Conservation (phyloP, 1,140 invertebrate genomes). For the Hestina assimilis region DNA sequence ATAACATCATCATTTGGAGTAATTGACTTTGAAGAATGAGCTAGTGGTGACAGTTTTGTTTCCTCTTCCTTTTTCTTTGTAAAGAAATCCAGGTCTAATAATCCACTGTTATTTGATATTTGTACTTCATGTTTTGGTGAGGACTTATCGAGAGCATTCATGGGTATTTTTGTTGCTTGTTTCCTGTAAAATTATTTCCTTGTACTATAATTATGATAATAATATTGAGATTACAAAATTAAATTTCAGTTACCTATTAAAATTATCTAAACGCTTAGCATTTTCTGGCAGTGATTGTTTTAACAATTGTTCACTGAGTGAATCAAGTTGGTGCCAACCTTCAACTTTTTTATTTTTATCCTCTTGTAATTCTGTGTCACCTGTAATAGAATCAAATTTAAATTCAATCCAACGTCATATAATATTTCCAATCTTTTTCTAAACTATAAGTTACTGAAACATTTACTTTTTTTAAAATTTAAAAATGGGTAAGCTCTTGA, state of each 20-base stretch:
- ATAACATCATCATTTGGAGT: conserved; percentile 77
- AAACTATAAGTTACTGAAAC: no score
- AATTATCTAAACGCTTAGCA: conserved; percentile 54
- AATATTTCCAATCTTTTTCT: no score
- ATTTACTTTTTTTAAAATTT: no score
- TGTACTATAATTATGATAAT: background rate
- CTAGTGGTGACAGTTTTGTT: conserved; percentile 22
- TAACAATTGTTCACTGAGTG: conserved; percentile 84
- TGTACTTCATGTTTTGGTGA: conserved; percentile 47
- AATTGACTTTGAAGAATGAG: conserved; percentile 29
- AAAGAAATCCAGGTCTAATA: conserved; percentile 74
- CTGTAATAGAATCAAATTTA: conserved; percentile 33
- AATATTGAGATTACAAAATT: background rate
- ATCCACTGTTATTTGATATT: conserved; percentile 40
- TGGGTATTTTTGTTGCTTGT: conserved; percentile 82
- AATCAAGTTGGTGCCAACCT: conserved; percentile 86
- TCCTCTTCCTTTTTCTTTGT: conserved; percentile 53
- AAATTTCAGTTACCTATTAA: conserved; percentile 56
- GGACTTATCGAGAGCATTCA: conserved; percentile 81
- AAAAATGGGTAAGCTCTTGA: no score
- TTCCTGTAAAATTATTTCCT: conserved; percentile 71
- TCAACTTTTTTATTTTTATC: conserved; percentile 71
- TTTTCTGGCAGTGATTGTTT: conserved; percentile 83
- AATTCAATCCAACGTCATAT: background rate
- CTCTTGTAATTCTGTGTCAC: conserved; percentile 48